These are phyloP conservation scores for Tetranychus urticae DNA, from an alignment of 1,140 invertebrate genomes.

Conservation along the genomic window DNA sequence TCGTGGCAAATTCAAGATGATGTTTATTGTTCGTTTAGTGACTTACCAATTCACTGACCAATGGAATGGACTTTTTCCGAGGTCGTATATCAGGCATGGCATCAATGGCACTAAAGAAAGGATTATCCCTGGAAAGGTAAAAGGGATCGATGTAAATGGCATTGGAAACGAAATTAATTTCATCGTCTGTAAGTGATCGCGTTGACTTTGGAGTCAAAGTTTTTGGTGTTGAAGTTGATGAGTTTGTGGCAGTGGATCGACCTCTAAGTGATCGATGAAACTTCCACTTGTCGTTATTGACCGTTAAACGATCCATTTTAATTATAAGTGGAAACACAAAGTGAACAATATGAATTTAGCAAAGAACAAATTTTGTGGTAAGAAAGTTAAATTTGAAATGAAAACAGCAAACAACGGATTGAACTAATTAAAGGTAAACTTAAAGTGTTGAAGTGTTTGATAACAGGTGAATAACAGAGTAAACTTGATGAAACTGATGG, in stretches of 20 bases:
- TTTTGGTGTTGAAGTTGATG: not conserved
- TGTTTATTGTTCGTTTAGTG: not conserved
- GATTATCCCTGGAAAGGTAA: slow-evolving; percentile 49
- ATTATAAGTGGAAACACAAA: too few relatives aligned
- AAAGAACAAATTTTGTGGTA: too few relatives aligned
- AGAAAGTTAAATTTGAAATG: too few relatives aligned
- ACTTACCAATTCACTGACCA: slow-evolving; percentile 92
- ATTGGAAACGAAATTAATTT: not conserved
- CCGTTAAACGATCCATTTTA: too few relatives aligned
- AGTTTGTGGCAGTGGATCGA: not conserved
- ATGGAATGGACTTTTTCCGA: slow-evolving; percentile 79
- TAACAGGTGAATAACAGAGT: too few relatives aligned
- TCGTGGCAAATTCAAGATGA: too few relatives aligned
- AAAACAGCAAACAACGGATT: too few relatives aligned
- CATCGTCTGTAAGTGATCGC: not conserved
- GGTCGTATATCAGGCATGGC: slow-evolving; percentile 96
- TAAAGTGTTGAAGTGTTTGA: too few relatives aligned
- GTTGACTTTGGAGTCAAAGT: not conserved
- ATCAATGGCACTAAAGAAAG: slow-evolving; percentile 98
- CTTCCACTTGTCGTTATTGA: not conserved
- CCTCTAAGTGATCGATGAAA: not conserved
- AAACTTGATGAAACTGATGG: too few relatives aligned
- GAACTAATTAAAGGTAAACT: too few relatives aligned
- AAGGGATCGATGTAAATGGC: not conserved
- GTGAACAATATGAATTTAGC: too few relatives aligned